Evolutionary conservation across 35 echinoderm and acorn worm genomes (phyloP).

Genomic region (Holothuria glaberrima): DNA sequence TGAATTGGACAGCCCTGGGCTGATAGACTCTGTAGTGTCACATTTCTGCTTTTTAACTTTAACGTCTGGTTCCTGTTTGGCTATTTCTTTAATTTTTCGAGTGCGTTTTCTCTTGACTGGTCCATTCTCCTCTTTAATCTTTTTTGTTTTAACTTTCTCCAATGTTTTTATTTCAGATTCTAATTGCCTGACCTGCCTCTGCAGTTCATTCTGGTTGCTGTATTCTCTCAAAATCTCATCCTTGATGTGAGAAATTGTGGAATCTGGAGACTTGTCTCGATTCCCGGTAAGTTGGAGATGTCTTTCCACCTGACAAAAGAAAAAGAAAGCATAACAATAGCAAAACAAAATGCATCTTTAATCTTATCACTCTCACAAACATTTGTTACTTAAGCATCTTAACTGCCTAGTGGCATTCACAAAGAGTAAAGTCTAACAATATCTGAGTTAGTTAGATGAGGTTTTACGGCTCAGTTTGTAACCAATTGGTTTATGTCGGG

Average conservation of each 20-base stretch:
- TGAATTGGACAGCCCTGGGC: conserved; percentile 67
- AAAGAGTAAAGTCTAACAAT: too few species aligned
- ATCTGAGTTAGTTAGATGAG: too few species aligned
- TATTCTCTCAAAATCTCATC: conserved; percentile 89
- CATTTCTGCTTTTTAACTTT: conserved; percentile 40
- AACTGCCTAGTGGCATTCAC: too few species aligned
- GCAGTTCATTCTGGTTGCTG: conserved; percentile 82
- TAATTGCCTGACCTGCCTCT: conserved; percentile 70
- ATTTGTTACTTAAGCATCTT: too few species aligned
- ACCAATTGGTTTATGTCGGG: too few species aligned
- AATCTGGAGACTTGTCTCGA: neutral
- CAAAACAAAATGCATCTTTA: too few species aligned
- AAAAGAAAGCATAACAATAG: neutral
- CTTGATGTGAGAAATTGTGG: conserved; percentile 71
- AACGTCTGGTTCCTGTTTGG: neutral
- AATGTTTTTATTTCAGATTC: conserved; percentile 78
- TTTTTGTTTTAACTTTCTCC: conserved; percentile 44
- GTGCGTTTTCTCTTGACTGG: neutral
- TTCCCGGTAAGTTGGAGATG: conserved; percentile 19
- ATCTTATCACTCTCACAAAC: too few species aligned
- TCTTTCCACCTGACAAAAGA: neutral
- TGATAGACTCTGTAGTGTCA: conserved; percentile 43
- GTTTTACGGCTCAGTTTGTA: too few species aligned
- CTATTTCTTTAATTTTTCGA: conserved; percentile 8
- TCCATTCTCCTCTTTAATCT: conserved; percentile 51